Percentiles rank a stretch among this genome's conserved stretches.
Conservation (phyloP, 2,888 invertebrate species). For the Chrysodeixis includens region DNA sequence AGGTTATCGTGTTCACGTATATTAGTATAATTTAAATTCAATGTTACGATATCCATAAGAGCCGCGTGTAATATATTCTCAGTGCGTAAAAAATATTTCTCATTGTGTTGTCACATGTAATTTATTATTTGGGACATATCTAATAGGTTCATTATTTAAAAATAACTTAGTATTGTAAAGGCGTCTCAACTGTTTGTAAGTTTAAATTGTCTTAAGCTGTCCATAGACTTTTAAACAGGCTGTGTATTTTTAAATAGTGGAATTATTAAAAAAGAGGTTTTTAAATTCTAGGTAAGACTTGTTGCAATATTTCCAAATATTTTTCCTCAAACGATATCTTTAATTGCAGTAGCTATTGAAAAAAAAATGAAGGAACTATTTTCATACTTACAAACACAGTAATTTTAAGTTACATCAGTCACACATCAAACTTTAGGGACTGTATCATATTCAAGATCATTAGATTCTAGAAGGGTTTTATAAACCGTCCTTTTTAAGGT, state of each 20-base stretch:
- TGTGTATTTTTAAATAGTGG: not conserved
- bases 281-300: no score
- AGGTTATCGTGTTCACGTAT: constrained; percentile 18
- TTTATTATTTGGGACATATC: constrained; percentile 38
- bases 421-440: constrained; percentile 12
- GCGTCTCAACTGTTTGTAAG: constrained; percentile 24
- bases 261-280: not conserved
- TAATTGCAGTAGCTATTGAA: no score
- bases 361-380: no score
- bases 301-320: no score
- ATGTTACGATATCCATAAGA: constrained; percentile 28
- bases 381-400: no score
- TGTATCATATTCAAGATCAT: constrained; percentile 23
- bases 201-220: constrained; percentile 22
- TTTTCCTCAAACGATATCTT: no score
- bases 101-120: constrained; percentile 36
- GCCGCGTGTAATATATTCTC: constrained; percentile 42
- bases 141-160: constrained; percentile 33
- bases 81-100: constrained; percentile 36
- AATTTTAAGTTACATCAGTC: not conserved
- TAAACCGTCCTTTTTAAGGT: constrained; percentile 39
- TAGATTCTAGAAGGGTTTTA: constrained; percentile 13
- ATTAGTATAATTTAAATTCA: constrained; percentile 36
- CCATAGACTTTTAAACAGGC: constrained; percentile 23
- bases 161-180: constrained; percentile 33